phyloP scores from a whole-genome alignment of 1,140 invertebrate species.

The Nephila pilipes region DNA sequence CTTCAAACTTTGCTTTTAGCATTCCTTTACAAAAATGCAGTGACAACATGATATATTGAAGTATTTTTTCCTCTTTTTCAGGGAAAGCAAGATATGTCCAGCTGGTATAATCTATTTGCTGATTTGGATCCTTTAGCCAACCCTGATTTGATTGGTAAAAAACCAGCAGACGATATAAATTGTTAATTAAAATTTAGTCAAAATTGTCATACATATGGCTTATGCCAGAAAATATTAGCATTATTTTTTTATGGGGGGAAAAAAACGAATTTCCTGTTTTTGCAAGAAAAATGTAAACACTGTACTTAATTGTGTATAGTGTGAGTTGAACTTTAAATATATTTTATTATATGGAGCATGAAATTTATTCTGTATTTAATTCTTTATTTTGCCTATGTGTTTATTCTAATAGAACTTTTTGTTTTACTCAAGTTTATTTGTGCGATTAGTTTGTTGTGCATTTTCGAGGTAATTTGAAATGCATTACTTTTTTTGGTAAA shows the following conservation, averaged over 20 bases:
- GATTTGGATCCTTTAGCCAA: slow-evolving; percentile 95
- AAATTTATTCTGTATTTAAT: not conserved
- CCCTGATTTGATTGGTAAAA: slow-evolving; percentile 84
- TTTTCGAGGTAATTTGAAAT: not conserved
- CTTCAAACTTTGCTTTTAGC: too few species aligned
- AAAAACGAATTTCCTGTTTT: slow-evolving; percentile 7
- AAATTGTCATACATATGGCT: not conserved
- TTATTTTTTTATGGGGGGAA: slow-evolving; percentile 21
- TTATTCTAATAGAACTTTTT: not conserved
- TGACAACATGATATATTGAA: too few species aligned
- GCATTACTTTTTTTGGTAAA: not conserved
- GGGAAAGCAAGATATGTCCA: slow-evolving; percentile 82
- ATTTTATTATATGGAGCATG: not conserved
- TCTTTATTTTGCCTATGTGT: not conserved
- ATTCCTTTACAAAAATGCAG: too few species aligned
- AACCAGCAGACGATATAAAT: slow-evolving; percentile 79
- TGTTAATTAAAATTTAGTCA: slow-evolving; percentile 74
- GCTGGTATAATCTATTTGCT: slow-evolving; percentile 95
- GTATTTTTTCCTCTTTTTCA: slow-evolving; percentile 1
- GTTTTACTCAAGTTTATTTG: not conserved
- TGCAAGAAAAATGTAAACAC: not conserved
- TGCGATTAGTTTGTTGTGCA: not conserved
- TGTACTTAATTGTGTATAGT: not conserved
- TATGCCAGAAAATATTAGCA: not conserved
- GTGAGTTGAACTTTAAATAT: not conserved